Conservation (phyloP, 2,888 invertebrate species). For the Hipparchia semele region DNA sequence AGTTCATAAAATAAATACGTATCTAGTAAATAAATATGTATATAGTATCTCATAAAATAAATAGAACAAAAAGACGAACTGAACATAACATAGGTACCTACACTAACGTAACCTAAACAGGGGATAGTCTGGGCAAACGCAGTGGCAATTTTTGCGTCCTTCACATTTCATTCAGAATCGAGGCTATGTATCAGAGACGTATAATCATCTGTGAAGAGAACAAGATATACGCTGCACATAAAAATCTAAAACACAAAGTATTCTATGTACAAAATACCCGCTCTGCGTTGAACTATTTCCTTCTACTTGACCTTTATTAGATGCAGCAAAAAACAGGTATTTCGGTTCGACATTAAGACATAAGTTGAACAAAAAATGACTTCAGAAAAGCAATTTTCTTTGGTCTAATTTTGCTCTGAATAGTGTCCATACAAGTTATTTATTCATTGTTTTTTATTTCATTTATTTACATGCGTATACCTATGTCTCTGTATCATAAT, state of each 20-base stretch:
- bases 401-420: constrained; percentile 12
- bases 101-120: neutral
- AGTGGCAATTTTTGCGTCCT: neutral
- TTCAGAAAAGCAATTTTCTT: constrained; percentile 23
- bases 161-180: constrained; percentile 1
- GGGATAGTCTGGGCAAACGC: neutral
- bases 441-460: neutral
- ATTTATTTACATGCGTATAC: neutral
- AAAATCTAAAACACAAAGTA: constrained; percentile 1
- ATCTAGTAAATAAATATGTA: too few species aligned
- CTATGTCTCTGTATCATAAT: neutral
- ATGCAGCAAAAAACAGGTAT: constrained; percentile 15
- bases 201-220: neutral
- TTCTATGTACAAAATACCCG: constrained; percentile 5
- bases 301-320: constrained; percentile 22
- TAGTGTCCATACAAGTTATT: neutral
- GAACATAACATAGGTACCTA: neutral
- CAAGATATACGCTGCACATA: neutral
- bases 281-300: constrained; percentile 3
- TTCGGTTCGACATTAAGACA: constrained; percentile 21
- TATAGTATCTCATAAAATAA: too few species aligned
- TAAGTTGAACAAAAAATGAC: constrained; percentile 23
- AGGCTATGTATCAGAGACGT: constrained; percentile 3
- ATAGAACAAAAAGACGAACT: neutral
- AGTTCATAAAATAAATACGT: too few species aligned